Percentiles rank a stretch among this genome's conserved stretches.
Evolutionary conservation across 2,888 invertebrate species (phyloP).

Genomic region (Cactoblastis cactorum): DNA sequence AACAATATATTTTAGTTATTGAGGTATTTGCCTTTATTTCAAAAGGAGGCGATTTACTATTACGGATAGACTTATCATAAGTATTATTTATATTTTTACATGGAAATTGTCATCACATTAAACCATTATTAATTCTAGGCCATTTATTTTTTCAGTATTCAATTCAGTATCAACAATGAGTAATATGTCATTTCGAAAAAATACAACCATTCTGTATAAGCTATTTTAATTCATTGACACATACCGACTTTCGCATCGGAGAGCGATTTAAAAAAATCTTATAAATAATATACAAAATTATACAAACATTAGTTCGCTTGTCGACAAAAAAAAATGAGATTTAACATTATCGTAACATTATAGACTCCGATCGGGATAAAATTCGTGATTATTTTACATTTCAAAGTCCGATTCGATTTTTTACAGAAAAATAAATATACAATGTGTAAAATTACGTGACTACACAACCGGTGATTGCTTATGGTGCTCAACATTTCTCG

Average conservation of each 20-base stretch:
- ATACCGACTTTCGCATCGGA: constrained; percentile 46
- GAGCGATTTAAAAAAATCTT: constrained; percentile 67
- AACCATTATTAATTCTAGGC: constrained; percentile 71
- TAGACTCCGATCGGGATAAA: constrained; percentile 51
- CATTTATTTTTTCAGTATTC: constrained; percentile 60
- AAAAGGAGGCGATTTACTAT: constrained; percentile 77
- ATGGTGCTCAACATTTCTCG: constrained; percentile 67
- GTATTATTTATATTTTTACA: constrained; percentile 79
- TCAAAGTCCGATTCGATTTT: constrained; percentile 58
- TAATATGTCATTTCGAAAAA: constrained; percentile 70
- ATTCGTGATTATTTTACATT: constrained; percentile 65
- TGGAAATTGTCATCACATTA: constrained; percentile 78
- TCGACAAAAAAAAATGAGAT: constrained; percentile 62
- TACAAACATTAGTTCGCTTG: constrained; percentile 70
- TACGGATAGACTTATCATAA: constrained; percentile 73
- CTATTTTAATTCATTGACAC: constrained; percentile 58
- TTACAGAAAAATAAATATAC: constrained; percentile 75
- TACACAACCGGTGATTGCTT: constrained; percentile 68
- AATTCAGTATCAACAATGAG: constrained; percentile 69
- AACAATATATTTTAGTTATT: constrained; percentile 64
- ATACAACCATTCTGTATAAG: constrained; percentile 72
- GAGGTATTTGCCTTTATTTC: constrained; percentile 76
- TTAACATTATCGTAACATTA: constrained; percentile 61
- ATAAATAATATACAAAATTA: constrained; percentile 79
- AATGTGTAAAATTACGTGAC: constrained; percentile 63